A percentile compares a stretch with the other conserved stretches of the same genome.
These are phyloP conservation scores for Coregonus sp. DNA, from an alignment of 2,797 vertebrate genomes.

Conservation along the genomic window DNA sequence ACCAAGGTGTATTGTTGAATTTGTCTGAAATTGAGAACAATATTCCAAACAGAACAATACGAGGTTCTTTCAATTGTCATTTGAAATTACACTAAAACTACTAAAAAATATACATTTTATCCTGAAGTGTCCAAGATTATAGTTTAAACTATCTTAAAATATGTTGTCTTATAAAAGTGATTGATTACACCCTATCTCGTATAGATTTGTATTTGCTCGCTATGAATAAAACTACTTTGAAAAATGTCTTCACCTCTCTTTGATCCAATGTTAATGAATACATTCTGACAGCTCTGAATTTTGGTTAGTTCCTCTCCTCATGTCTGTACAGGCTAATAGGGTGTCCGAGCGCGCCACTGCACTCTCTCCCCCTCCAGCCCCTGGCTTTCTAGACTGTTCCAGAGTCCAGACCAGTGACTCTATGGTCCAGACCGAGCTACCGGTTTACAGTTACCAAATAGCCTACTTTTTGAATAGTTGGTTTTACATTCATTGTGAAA, in stretches of 20 bases:
- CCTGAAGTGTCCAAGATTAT: neutral
- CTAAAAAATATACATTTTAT: neutral
- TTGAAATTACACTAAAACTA: conserved; percentile 4
- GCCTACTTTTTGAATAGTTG: neutral
- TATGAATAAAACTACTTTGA: conserved; percentile 61
- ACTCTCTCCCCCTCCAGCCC: neutral
- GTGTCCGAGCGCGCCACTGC: neutral
- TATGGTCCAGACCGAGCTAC: neutral
- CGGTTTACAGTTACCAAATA: neutral
- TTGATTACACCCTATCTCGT: neutral
- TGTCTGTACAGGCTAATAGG: neutral
- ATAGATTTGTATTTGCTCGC: conserved; percentile 61
- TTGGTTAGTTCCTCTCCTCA: neutral
- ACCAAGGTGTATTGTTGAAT: conserved; percentile 30
- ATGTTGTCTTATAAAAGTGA: neutral
- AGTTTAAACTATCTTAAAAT: conserved; percentile 1
- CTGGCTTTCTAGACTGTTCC: conserved; percentile 54
- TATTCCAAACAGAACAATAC: neutral
- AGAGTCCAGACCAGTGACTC: neutral
- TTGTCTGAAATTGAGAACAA: neutral
- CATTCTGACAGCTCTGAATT: neutral
- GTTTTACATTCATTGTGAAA: neutral
- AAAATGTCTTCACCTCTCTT: neutral
- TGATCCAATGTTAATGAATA: neutral
- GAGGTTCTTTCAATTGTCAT: neutral